Base-by-base conservation (phyloP, 1,140 invertebrate species). In the Tenebrio molitor region DNA sequence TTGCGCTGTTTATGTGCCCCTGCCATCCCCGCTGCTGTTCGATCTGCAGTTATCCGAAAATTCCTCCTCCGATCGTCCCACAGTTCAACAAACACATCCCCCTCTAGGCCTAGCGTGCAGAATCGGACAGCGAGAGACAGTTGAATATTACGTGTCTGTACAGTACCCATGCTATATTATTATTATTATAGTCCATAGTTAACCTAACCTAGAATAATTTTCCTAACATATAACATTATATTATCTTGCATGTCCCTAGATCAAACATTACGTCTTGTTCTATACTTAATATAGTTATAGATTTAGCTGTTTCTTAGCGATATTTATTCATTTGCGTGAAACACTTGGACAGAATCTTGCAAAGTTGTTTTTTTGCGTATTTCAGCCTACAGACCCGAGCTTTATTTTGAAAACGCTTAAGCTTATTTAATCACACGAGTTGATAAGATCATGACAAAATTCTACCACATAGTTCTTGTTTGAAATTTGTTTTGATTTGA, bases 171-270 rank as follows among this genome's bases (percentile, higher is more conserved):
- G 76, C 75, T 77, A 76, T 79, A 74, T 78, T 76, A 78, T 78
- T 77, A 75, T 74, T 71, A 74, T 77, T 76, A 74, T 81, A 81
- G 79, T 78, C 76, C 74, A 77, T 81, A 80, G 75, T 77, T 81
- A 81, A 76, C 76, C 70, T 80, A 77, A 78, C 75, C 74, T 80
- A 81, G 79, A 80, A 80, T 81, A 80, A 81, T 78, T 80, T 78
- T 76, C 76, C 72, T 79, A 78, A 81, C 70, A 74, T 77, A 76
- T 80, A 78, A 80, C 69, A 71, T 80, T 78, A 78, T 79, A 80
- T 81, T 81, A 78, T 75, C 74, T 78, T 81, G 79, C 81, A 81
- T 81, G 81, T 74, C 76, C 80, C 73, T 81, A 81, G 78, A 77
- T 76, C 69, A 64, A 74, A 77, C 23, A 66, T 73, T 78, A 74